Evolutionary conservation across 1,140 invertebrate species (phyloP).

Genomic region (Chrysomallon squamiferum): DNA sequence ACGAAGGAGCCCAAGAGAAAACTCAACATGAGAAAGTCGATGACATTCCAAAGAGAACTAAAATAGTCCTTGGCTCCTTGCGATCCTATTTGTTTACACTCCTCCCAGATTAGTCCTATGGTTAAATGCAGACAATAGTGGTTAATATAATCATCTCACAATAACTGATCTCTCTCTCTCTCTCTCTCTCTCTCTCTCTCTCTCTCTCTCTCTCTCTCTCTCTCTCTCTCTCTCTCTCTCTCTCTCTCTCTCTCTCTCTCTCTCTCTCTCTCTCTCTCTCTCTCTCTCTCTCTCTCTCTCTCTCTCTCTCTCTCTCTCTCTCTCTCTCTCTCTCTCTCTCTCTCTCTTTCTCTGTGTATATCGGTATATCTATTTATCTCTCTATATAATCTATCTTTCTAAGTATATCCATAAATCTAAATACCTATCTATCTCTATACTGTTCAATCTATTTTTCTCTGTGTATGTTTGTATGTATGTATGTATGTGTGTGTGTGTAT

Average conservation of each 20-base stretch:
- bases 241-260: background rate
- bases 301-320: background rate
- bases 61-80: constrained; percentile 39
- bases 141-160: no score
- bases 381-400: no score
- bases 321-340: background rate
- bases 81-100: constrained; percentile 42
- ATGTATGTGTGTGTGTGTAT: background rate
- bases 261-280: background rate
- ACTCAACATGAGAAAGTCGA: constrained; percentile 46
- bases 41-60: constrained; percentile 42
- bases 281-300: background rate
- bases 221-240: background rate
- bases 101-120: constrained; percentile 46
- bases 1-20: constrained; percentile 42
- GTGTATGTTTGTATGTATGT: no score
- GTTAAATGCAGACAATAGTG: background rate
- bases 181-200: background rate
- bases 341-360: background rate
- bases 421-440: no score
- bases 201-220: background rate
- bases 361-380: background rate
- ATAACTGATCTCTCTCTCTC: background rate
- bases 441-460: no score
- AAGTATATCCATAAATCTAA: no score